These are phyloP conservation scores for Orientallactaga bullata DNA, from an alignment of 2,113 vertebrate genomes.

Conservation along the genomic window DNA sequence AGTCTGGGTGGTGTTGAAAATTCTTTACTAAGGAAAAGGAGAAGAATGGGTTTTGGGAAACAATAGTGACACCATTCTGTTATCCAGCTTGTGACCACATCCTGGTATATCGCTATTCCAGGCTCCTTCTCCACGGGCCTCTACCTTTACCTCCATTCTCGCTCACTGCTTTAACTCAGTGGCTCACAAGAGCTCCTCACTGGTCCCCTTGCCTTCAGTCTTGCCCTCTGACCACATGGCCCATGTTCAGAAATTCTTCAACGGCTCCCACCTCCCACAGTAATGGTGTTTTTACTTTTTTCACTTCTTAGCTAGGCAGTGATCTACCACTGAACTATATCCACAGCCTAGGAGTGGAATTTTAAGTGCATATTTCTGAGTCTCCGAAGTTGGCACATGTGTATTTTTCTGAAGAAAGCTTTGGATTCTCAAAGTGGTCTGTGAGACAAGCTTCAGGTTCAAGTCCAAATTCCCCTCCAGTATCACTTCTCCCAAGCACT, in stretches of 20 bases:
- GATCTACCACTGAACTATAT: not conserved
- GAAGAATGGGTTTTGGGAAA: not conserved
- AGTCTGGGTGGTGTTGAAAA: not conserved
- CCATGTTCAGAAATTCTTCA: not conserved
- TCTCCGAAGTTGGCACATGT: not conserved
- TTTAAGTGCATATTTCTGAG: slow-evolving; percentile 27
- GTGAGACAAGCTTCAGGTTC: not conserved
- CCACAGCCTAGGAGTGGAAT: not conserved
- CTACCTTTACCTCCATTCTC: not conserved
- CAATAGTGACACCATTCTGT: not conserved
- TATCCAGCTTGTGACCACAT: not conserved
- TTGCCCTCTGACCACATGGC: not conserved
- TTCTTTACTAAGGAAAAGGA: not conserved
- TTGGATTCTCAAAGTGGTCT: not conserved
- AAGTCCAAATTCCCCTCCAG: slow-evolving; percentile 27
- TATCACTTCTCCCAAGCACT: not conserved
- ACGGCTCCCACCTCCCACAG: not conserved
- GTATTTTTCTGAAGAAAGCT: slow-evolving; percentile 5
- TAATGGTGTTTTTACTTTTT: too few species aligned
- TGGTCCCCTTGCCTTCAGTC: not conserved
- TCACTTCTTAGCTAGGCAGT: too few species aligned
- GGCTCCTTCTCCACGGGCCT: not conserved
- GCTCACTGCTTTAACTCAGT: not conserved
- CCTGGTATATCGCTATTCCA: not conserved
- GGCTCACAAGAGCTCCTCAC: not conserved